Evolutionary conservation across 2,797 vertebrate genomes (phyloP), one percentile per base, ranked within the genome.

Genomic region (Anas bahamensis): DNA sequence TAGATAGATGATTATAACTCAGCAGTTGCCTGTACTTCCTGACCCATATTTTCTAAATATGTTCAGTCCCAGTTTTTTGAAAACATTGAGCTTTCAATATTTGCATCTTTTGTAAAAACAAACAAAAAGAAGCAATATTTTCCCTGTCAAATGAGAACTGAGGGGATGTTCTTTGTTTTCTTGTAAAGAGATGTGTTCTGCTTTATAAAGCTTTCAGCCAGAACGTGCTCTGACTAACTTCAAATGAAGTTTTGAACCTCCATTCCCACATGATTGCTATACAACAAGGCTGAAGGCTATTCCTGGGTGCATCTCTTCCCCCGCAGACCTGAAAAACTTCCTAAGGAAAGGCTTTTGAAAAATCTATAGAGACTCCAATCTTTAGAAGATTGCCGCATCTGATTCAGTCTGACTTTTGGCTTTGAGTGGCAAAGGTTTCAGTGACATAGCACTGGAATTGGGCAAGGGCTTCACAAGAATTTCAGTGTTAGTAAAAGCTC

Each of bases 21-120:
- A 95, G 93, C 92, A 88, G 89, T 87, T 96, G 88, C 94, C 70
- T 59, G 12, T 76, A 77, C 73, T 91, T 68, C 70, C 76, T 95
- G 87, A 68, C 74, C 91, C 85, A 66, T 91, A 86, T 91, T 94
- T 86, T 76, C 91, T 92, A 88, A 94, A 93, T 88, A 80, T 64
- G 83, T 73, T 92, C 35, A 5, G 42, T 76, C 72, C 52, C 57
- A 23, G 7, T 65, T 90, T 95, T 89, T 86, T 61, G 44, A 82
- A 75, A 92, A 81, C 39, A 33, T 21, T 4, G 13, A 82, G 73
- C 31, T 75, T 91, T 81, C 60, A 52, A 14, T 70, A 76, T 89
- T 94, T 89, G 44, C 87, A 76, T 92, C 37, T 94, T 83, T 70
- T 57, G 37, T 52, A 66, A 82, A 86, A 90, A 81, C 50, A 89